A percentile compares a stretch with the other conserved stretches of the same genome.
These are phyloP conservation scores for Solenopsis fugax DNA, from an alignment of 1,140 invertebrate species.

Conservation along the genomic window DNA sequence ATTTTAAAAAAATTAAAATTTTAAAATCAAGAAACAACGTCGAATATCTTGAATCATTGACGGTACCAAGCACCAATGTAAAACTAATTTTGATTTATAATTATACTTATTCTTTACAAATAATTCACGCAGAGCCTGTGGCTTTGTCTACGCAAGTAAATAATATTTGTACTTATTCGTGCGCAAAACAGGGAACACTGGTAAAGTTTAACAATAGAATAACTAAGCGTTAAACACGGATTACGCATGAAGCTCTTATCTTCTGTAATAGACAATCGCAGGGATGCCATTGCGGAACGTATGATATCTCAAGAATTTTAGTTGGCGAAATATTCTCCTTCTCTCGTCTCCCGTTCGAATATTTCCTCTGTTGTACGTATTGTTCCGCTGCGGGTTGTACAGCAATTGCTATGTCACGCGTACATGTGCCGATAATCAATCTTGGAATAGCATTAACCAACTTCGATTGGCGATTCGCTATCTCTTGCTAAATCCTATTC, in stretches of 20 bases:
- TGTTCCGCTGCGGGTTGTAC: not conserved
- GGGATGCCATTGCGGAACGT: constrained; percentile 16
- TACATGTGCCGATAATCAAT: constrained; percentile 39
- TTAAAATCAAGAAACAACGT: not conserved
- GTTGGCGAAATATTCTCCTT: constrained; percentile 23
- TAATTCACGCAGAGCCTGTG: not conserved
- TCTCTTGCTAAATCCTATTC: constrained; percentile 20
- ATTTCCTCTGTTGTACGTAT: constrained; percentile 1
- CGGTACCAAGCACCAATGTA: not conserved
- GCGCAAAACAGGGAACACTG: not conserved
- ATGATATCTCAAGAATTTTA: constrained; percentile 51
- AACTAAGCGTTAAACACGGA: not conserved
- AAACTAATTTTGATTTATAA: not conserved
- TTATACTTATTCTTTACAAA: not conserved
- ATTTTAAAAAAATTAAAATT: not conserved
- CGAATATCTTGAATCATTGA: not conserved
- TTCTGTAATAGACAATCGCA: constrained; percentile 31
- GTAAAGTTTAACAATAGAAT: not conserved
- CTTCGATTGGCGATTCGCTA: not conserved
- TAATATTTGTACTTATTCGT: not conserved
- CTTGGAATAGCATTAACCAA: constrained; percentile 18
- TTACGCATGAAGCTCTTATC: constrained; percentile 6
- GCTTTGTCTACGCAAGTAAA: constrained; percentile 7
- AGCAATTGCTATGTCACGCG: not conserved
- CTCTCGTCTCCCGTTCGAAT: not conserved